Percentiles rank a stretch among this genome's conserved stretches.
phyloP scores from a whole-genome alignment of 2,113 vertebrate species.

The Lagopus muta region DNA sequence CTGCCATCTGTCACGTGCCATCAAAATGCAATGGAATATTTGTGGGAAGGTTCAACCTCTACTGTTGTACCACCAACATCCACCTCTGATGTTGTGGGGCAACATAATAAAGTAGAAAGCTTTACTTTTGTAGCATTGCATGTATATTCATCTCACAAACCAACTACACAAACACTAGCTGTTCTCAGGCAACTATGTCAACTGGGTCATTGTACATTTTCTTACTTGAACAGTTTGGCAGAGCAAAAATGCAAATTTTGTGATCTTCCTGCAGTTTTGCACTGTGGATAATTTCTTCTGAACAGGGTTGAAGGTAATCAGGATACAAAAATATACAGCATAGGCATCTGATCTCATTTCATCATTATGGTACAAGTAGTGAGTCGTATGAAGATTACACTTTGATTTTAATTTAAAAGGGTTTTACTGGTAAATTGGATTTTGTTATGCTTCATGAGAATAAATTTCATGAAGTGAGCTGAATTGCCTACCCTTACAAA shows the following conservation, averaged over 20 bases:
- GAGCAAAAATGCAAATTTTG: not conserved
- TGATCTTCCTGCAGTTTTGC: not conserved
- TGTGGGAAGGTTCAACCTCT: not conserved
- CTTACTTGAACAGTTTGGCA: not conserved
- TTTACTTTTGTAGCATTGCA: not conserved
- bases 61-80: not conserved
- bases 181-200: not conserved
- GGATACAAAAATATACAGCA: slow-evolving; percentile 29
- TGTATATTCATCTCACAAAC: not conserved
- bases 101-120: not conserved
- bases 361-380: slow-evolving; percentile 54
- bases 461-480: slow-evolving; percentile 68
- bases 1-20: not conserved
- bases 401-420: slow-evolving; percentile 82
- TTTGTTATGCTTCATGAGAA: slow-evolving; percentile 78
- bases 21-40: not conserved
- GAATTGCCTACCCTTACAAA: slow-evolving; percentile 76
- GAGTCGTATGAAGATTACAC: slow-evolving; percentile 57
- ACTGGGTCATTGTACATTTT: not conserved
- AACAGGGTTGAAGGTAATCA: slow-evolving; percentile 56
- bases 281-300: slow-evolving; percentile 49
- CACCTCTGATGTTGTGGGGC: not conserved
- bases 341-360: slow-evolving; percentile 59
- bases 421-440: slow-evolving; percentile 80
- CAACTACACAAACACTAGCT: not conserved